These are phyloP conservation scores for Threskiornis aethiopicus DNA, from an alignment of 2,797 vertebrate species.

Conservation along the genomic window DNA sequence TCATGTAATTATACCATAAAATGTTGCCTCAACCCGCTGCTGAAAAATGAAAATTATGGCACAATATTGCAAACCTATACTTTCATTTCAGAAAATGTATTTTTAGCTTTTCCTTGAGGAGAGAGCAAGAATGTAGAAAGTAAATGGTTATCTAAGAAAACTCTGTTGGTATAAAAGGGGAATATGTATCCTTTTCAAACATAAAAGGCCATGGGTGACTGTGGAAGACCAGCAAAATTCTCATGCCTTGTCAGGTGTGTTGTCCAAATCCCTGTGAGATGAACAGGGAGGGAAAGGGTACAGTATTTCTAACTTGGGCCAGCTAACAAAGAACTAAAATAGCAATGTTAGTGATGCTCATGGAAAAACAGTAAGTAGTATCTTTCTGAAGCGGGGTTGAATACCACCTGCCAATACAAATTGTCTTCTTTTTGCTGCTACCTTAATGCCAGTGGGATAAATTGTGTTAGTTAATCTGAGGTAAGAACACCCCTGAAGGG, in stretches of 20 bases:
- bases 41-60: not conserved
- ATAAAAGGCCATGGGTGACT: not conserved
- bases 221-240: not conserved
- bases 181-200: not conserved
- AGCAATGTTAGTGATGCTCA: no score
- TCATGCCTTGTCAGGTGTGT: not conserved
- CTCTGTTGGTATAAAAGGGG: not conserved
- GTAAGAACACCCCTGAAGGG: not conserved
- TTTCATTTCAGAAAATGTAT: not conserved
- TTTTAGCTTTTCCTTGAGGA: not conserved
- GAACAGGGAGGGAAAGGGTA: no score
- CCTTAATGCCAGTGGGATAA: not conserved
- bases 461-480: not conserved
- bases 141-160: not conserved
- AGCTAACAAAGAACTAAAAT: no score
- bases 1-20: not conserved
- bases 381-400: not conserved
- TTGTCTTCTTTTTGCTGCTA: not conserved
- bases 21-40: not conserved
- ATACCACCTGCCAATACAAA: not conserved
- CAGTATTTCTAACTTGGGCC: no score
- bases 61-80: not conserved
- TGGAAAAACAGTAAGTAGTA: not conserved
- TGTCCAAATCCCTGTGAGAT: not conserved
- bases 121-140: not conserved